These are phyloP conservation scores for Nymphalis urticae DNA, from an alignment of 2,888 invertebrate genomes.

Conservation along the genomic window DNA sequence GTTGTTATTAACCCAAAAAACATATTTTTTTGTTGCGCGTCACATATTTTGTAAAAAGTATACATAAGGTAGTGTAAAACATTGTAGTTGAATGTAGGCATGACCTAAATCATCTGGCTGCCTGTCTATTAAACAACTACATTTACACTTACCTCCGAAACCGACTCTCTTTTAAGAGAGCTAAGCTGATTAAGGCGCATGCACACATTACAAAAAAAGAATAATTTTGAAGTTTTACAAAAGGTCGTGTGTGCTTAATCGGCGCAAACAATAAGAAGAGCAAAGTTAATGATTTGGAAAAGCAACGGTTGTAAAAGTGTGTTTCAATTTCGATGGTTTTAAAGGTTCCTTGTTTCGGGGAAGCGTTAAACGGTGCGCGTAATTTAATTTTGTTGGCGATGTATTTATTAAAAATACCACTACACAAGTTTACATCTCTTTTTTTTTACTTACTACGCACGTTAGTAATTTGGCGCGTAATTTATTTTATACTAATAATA, in stretches of 20 bases:
- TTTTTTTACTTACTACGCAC: background rate
- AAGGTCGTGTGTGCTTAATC: background rate
- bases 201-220: no score
- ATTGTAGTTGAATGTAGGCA: no score
- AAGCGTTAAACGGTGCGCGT: background rate
- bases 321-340: background rate
- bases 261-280: background rate
- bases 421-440: background rate
- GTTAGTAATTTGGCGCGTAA: background rate
- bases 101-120: no score
- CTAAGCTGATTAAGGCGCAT: no score
- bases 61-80: no score
- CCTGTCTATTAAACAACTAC: no score
- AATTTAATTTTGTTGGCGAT: background rate
- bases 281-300: constrained; percentile 3
- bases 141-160: no score
- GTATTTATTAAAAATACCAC: background rate
- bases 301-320: background rate
- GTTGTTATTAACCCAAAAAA: no score
- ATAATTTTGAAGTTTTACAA: background rate
- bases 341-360: background rate
- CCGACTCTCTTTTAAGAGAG: no score
- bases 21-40: no score
- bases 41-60: no score
- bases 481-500: background rate